These are phyloP conservation scores for Mylabris sibirica DNA, from an alignment of 2,888 invertebrate genomes.

Conservation along the genomic window DNA sequence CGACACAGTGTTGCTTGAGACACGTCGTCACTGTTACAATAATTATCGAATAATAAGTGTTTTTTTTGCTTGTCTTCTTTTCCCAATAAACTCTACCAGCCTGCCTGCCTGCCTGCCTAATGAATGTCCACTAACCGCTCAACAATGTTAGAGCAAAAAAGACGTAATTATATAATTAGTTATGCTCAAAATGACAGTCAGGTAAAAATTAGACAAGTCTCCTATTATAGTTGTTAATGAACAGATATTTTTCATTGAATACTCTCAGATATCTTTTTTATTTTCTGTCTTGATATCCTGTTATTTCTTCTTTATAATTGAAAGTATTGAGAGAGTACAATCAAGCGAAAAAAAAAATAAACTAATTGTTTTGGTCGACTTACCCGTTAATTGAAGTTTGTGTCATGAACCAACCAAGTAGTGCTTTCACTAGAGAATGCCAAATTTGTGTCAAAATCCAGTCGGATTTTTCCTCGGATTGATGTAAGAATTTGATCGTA, in stretches of 20 bases:
- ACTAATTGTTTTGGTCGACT: conserved; percentile 58
- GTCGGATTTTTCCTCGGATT: conserved; percentile 81
- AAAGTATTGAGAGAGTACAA: conserved; percentile 1
- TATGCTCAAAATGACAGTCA: conserved; percentile 61
- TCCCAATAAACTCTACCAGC: conserved; percentile 41
- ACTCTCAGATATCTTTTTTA: not conserved
- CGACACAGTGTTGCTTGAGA: conserved; percentile 40
- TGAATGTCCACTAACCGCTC: conserved; percentile 50
- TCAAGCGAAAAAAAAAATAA: not conserved
- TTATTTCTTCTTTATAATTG: conserved; percentile 17
- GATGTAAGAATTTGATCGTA: conserved; percentile 76
- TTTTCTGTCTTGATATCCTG: conserved; percentile 23
- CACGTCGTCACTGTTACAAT: conserved; percentile 54
- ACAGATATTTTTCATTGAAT: conserved; percentile 45
- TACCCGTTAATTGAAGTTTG: conserved; percentile 96
- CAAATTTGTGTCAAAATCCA: conserved; percentile 89
- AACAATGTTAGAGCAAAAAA: conserved; percentile 45
- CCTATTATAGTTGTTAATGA: conserved; percentile 51
- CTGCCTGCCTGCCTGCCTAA: conserved; percentile 42
- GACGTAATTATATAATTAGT: conserved; percentile 61
- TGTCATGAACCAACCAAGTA: conserved; percentile 90
- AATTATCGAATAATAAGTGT: conserved; percentile 56
- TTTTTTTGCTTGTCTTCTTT: conserved; percentile 33
- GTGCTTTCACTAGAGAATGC: conserved; percentile 85
- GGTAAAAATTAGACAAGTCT: conserved; percentile 56